A percentile compares a stretch with the other conserved stretches of the same genome.
Conservation (phyloP, 2,113 vertebrate species). For the Dipodomys stephensi region DNA sequence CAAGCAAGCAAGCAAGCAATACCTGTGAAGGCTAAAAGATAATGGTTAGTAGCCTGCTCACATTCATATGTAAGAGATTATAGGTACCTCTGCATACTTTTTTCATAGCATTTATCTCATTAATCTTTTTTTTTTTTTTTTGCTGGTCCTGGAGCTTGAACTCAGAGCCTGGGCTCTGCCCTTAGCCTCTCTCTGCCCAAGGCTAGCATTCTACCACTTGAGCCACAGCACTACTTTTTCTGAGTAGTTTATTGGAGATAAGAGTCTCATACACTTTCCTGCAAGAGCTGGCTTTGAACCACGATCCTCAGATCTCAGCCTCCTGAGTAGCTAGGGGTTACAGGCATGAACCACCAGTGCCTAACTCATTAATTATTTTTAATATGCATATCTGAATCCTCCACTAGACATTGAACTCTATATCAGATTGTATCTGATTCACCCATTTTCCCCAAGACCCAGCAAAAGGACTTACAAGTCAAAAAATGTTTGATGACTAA, state of each 20-base stretch:
- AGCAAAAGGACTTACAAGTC: slow-evolving; percentile 13
- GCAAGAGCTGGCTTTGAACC: too few relatives aligned
- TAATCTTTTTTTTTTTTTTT: neutral
- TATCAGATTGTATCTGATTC: slow-evolving; percentile 2
- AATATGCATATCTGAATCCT: neutral
- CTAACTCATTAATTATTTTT: too few relatives aligned
- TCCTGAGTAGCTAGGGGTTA: too few relatives aligned
- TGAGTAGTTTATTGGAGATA: too few relatives aligned
- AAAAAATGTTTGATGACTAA: slow-evolving; percentile 25
- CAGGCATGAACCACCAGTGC: too few relatives aligned
- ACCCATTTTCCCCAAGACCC: neutral
- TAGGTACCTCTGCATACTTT: neutral
- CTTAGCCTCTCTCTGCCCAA: too few relatives aligned
- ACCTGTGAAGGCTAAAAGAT: neutral
- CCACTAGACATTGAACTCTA: neutral
- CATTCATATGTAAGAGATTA: neutral
- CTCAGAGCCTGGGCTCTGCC: too few relatives aligned
- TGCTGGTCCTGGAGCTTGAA: too few relatives aligned
- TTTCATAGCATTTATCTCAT: neutral
- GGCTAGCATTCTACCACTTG: too few relatives aligned
- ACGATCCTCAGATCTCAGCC: too few relatives aligned
- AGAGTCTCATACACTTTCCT: too few relatives aligned
- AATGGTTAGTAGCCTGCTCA: neutral
- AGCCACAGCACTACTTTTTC: too few relatives aligned
- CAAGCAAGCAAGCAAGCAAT: neutral